Evolutionary conservation across 2,888 invertebrate genomes (phyloP), one percentile per base, ranked within the genome.

Genomic region (Sinotaia quadrata): DNA sequence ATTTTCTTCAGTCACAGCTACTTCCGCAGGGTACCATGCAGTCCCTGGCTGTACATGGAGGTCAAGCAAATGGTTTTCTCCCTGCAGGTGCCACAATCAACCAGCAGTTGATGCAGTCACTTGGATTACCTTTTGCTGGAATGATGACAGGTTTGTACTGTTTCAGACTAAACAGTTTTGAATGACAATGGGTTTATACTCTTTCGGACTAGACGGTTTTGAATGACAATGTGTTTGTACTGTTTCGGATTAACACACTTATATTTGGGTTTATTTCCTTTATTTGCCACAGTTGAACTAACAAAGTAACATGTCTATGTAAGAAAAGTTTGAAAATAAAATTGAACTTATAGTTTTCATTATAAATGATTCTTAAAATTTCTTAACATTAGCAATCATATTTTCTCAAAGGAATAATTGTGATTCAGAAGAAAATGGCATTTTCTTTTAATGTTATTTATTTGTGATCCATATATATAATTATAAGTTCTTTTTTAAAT

Each of bases 11-110:
- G 8, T 33, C 41, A 24, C 57, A 47, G 36, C 49, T 72, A 41
- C 51, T 68, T 24, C 61, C 68, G 18, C 65, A 41, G 21, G 56
- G 56, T 18, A 44, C 65, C 0, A 34, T 72, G 54, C 72, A 69
- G 68, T 52, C 66, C n/a, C 24, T 72, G 51, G 36, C 68, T 10
- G 33, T 68, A 36, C 68, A 61, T 15, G 68, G 66, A 18, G 37
- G 41, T 24, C 72, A 66, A 62, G 67, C 24, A 4, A 56, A 44
- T 7, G 54, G 41, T 54, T 56, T 37, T 44, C 52, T 54, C 10
- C 54, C 24, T 18, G 27, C 54, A 29, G 54, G 54, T 4, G 54
- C 54, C 1, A 18, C 54, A 24, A 1, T 58, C 15, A 57, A 60
- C 36, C 68, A 66, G 58, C 57, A 63, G 41, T 29, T 59, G 24